Evolutionary conservation across 2,113 vertebrate species (phyloP), one percentile per base, ranked within the genome.

Genomic region (Ptilorrhoa leucosticta): DNA sequence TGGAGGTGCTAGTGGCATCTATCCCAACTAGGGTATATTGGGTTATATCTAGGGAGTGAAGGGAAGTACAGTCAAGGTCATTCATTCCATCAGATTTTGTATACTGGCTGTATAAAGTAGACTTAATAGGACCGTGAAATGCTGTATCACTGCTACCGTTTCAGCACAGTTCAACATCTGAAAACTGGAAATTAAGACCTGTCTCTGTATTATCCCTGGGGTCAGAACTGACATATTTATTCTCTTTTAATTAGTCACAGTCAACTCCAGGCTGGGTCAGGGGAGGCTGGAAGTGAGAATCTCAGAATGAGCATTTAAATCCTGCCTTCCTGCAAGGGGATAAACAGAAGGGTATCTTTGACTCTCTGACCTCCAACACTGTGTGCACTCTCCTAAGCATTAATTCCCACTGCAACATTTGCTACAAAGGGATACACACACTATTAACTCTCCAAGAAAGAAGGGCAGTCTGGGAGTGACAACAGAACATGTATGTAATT

Each of bases 121-220:
- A 15, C 5, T 44, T 88, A 64, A 58, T 18, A n/a, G 30, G 37
- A 72, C 23, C 0, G 2, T 60, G 69, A 40, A 40, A 12, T 0
- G 0, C 53, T 88, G 44, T 35, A 33, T 60, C 57, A 30, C n/a
- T 51, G 61, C 35, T 70, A 57, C 31, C 8, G 28, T 84, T 91
- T 84, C 30, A 76, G 28, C 45, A 53, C 31, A 51, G 57, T 22
- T 85, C 70, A 57, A 6, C 53, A 48, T 75, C 15, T 6, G 11
- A 90, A 87, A 87, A 21, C 27, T 69, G 53, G 40, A 90, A 93
- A 87, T 85, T 58, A 90, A 90, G 75, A 60, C 19, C 45, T 63
- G 23, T 53, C 37, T 66, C 53, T 42, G 19, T 44, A 31, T 83
- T 76, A 48, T 72, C 31, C n/a, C 66, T 60, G 26, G 44, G 30